Evolutionary conservation across 2,797 vertebrate genomes (phyloP).

Genomic region (Nothura maculosa): DNA sequence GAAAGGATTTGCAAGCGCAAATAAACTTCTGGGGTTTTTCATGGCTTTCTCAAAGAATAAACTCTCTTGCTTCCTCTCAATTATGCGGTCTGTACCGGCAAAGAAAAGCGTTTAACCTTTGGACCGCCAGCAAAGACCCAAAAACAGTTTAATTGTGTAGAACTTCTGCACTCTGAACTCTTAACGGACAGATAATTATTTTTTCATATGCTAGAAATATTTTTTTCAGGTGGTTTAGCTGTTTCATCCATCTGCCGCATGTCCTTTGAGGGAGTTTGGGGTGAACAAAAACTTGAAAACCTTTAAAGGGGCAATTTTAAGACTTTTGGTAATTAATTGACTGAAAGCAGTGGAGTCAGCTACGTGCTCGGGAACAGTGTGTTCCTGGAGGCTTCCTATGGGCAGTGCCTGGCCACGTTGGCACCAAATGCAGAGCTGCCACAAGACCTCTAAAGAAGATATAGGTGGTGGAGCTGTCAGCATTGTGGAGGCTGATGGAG

Average conservation of each 20-base stretch:
- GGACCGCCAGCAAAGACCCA: conserved; percentile 60
- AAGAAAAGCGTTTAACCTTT: conserved; percentile 77
- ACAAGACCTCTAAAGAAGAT: neutral
- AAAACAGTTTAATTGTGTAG: conserved; percentile 78
- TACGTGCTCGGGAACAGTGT: neutral
- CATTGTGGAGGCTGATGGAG: neutral
- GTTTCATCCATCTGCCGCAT: neutral
- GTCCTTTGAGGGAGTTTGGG: conserved; percentile 17
- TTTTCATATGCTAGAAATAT: conserved; percentile 39
- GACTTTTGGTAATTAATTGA: conserved; percentile 44
- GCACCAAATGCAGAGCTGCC: neutral
- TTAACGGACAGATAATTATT: conserved; percentile 64
- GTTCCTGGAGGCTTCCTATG: conserved; percentile 28
- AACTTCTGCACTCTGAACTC: conserved; percentile 70
- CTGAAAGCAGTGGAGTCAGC: conserved; percentile 16
- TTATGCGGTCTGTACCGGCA: conserved; percentile 57
- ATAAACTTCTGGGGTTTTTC: conserved; percentile 69
- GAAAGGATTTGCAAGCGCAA: conserved; percentile 77
- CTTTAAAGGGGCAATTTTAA: conserved; percentile 4
- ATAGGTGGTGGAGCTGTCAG: neutral
- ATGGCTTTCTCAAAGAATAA: conserved; percentile 75
- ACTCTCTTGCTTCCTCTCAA: conserved; percentile 66
- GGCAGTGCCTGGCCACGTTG: neutral
- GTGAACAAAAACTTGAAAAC: conserved; percentile 15
- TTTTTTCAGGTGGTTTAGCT: conserved; percentile 75